Conservation (phyloP, 1,140 invertebrate genomes). For the Zaprionus camerounensis region DNA sequence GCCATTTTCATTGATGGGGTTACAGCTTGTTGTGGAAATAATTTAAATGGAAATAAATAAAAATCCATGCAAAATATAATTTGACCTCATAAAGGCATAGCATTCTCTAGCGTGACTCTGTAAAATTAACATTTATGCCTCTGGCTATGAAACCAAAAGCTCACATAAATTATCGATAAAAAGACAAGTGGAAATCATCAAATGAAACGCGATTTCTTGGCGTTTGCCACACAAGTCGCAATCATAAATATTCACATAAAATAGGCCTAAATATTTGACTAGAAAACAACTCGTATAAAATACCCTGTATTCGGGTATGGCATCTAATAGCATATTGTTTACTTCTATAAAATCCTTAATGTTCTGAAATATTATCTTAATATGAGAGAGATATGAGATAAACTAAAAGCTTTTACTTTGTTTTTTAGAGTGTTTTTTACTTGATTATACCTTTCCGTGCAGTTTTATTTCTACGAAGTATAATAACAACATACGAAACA, state of each 20-base stretch:
- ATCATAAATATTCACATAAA: constrained; percentile 79
- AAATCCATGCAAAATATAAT: constrained; percentile 30
- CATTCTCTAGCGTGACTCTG: constrained; percentile 52
- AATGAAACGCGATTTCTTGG: constrained; percentile 47
- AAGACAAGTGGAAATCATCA: constrained; percentile 44
- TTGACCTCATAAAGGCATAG: constrained; percentile 13
- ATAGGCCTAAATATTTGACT: constrained; percentile 18
- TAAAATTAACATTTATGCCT: constrained; percentile 63
- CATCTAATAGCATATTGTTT: background rate
- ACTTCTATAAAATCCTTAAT: too few species aligned
- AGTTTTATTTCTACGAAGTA: background rate
- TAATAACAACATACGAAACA: constrained; percentile 56
- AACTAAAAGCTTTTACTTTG: background rate
- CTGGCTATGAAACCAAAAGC: constrained; percentile 27
- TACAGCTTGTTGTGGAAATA: constrained; percentile 56
- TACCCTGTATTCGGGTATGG: background rate
- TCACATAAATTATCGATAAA: constrained; percentile 68
- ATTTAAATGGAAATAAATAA: constrained; percentile 68
- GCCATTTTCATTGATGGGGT: constrained; percentile 55
- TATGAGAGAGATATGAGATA: background rate
- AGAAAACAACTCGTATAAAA: background rate
- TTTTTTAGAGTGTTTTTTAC: background rate
- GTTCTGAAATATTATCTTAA: background rate
- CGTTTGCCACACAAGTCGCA: constrained; percentile 29
- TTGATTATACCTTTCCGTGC: background rate